Conservation (phyloP, 2,888 invertebrate genomes). For the Tipula vernalis region DNA sequence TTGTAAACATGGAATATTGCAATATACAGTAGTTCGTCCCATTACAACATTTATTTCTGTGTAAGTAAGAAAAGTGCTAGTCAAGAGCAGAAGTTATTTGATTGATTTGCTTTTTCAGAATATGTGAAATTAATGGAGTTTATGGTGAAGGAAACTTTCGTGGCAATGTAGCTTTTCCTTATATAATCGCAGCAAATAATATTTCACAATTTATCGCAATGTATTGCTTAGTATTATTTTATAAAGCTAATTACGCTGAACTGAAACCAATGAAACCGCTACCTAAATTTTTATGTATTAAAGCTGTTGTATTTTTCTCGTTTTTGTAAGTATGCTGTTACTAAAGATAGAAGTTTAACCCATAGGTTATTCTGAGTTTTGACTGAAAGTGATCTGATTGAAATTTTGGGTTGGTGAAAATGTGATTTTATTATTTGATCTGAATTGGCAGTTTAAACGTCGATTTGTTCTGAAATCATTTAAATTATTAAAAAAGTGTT, state of each 20-base stretch:
- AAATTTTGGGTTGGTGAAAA: too few species aligned
- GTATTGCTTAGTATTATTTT: slow-evolving; percentile 92
- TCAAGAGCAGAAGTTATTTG: background rate
- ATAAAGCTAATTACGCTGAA: slow-evolving; percentile 71
- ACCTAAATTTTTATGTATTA: slow-evolving; percentile 92
- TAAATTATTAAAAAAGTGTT: too few species aligned
- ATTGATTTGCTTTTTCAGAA: slow-evolving; percentile 38
- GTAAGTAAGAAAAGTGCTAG: slow-evolving; percentile 40
- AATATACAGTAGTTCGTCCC: slow-evolving; percentile 86
- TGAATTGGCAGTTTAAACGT: too few species aligned
- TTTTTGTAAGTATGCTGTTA: slow-evolving; percentile 71
- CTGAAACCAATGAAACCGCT: slow-evolving; percentile 86
- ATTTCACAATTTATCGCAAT: slow-evolving; percentile 90
- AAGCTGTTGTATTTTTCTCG: slow-evolving; percentile 94
- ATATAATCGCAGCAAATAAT: slow-evolving; percentile 80
- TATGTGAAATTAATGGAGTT: slow-evolving; percentile 72
- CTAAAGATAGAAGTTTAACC: background rate
- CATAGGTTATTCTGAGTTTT: too few species aligned
- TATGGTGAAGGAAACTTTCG: slow-evolving; percentile 89
- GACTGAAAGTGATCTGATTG: too few species aligned
- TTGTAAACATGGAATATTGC: slow-evolving; percentile 92
- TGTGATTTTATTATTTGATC: too few species aligned
- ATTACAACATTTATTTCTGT: slow-evolving; percentile 81
- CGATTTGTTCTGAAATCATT: too few species aligned
- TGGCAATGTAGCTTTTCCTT: slow-evolving; percentile 75